Percentiles rank a stretch among this genome's conserved stretches.
These are phyloP conservation scores for Drosophila mauritiana DNA, from an alignment of 1,140 invertebrate genomes.

Conservation along the genomic window DNA sequence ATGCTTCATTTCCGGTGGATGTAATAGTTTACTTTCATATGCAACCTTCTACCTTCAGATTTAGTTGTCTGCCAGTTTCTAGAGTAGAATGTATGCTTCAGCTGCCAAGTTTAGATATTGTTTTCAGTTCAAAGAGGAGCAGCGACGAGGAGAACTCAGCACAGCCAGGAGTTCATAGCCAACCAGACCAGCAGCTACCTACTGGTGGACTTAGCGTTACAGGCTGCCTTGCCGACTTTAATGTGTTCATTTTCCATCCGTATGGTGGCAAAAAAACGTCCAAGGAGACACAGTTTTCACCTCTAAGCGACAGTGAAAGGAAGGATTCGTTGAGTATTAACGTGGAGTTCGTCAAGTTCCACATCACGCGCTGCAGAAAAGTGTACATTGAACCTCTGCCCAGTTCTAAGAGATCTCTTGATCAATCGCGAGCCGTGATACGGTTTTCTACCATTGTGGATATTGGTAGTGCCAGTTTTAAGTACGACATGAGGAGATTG, in stretches of 20 bases:
- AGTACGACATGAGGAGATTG: slow-evolving; percentile 99
- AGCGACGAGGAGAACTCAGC: slow-evolving; percentile 86
- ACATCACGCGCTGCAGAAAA: slow-evolving; percentile 95
- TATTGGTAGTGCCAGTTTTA: slow-evolving; percentile 98
- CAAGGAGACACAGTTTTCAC: slow-evolving; percentile 94
- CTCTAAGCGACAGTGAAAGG: slow-evolving; percentile 93
- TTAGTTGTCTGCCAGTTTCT: slow-evolving; percentile 97
- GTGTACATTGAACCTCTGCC: slow-evolving; percentile 89
- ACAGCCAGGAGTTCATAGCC: slow-evolving; percentile 14
- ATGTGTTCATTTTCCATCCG: slow-evolving; percentile 98
- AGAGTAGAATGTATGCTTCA: slow-evolving; percentile 98
- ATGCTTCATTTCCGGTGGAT: slow-evolving; percentile 98
- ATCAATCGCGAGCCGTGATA: slow-evolving; percentile 91
- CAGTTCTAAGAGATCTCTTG: slow-evolving; percentile 84
- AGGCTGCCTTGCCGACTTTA: slow-evolving; percentile 97
- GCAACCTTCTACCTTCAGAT: slow-evolving; percentile 97
- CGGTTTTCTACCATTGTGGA: slow-evolving; percentile 97
- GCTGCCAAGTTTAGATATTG: slow-evolving; percentile 96
- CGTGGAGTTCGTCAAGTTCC: slow-evolving; percentile 98
- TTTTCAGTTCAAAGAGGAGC: slow-evolving; percentile 95
- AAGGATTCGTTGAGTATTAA: slow-evolving; percentile 98
- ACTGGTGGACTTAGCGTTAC: slow-evolving; percentile 90
- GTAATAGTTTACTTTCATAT: slow-evolving; percentile 99
- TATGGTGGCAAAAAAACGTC: slow-evolving; percentile 96
- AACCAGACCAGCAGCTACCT: slow-evolving; percentile 76